Base-by-base conservation (phyloP, 23 tunicate species). In the Halocynthia roretzi region DNA sequence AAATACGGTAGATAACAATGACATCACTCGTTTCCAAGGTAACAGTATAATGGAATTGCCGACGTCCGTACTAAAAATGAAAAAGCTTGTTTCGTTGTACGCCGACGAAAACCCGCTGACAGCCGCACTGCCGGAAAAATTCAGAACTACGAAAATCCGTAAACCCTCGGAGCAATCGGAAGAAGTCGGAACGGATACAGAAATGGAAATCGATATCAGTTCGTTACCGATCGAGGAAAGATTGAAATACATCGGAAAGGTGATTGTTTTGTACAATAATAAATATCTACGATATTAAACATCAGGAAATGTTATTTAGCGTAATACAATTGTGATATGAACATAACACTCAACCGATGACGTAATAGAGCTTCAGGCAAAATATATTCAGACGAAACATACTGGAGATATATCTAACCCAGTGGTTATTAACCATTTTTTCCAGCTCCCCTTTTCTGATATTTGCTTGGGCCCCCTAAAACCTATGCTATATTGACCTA, bases 201-300 rank as follows among this genome's bases (percentile, higher is more conserved):
- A 74, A 56, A 74, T 74, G 78, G 78, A 74, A 54, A 31, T 54
- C 21, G 78, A 74, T 54, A 56, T 74, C 50, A 74, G 56, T 5
- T n/a, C 64, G 17, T 31, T 74, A 8, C 78, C 78, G 10, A 54
- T 74, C 40, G 64, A 74, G 20, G 17, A 74, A 18, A 74, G 78
- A 54, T 48, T 74, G 63, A 22, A 74, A 54, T 56, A 74, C 63
- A 64, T 74, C 78, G 78, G 78, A 14, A 74, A 74, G 78, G 78
- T 71, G 5, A 22, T 15, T 68, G 72, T 68, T 2, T 15, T 15
- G 1, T n/a, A n/a, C 44, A 31, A 31, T 31, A 31, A 31, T 4
- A 31, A 31, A 31, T 31, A 31, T 31, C 44, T 31, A 31, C 44
- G 44, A 31, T 31, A 31, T 4, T 31, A 31, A 31, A 31, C 44